phyloP scores from a whole-genome alignment of 2,888 invertebrate genomes.

The Protonemura montana region DNA sequence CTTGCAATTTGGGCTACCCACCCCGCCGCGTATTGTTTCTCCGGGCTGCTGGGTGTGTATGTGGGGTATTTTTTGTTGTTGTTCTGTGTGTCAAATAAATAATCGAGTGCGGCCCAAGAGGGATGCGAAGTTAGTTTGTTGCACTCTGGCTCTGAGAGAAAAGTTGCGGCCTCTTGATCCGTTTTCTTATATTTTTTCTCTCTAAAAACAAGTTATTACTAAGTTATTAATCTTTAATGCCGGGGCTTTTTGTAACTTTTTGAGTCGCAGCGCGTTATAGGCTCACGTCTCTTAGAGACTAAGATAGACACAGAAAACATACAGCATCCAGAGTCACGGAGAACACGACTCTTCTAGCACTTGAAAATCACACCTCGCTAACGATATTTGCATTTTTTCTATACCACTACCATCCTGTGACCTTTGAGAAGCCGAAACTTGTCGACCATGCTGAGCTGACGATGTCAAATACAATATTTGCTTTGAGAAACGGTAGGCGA shows the following conservation, averaged over 20 bases:
- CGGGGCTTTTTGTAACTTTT: background rate
- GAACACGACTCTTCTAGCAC: too few relatives aligned
- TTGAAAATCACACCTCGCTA: too few relatives aligned
- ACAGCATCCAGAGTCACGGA: too few relatives aligned
- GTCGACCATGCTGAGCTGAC: too few relatives aligned
- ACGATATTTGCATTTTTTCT: too few relatives aligned
- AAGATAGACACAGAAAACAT: too few relatives aligned
- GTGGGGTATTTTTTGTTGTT: background rate
- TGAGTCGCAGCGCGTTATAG: background rate
- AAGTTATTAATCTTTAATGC: conserved; percentile 12
- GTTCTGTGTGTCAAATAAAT: conserved; percentile 2
- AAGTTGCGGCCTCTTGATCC: background rate
- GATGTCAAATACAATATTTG: too few relatives aligned
- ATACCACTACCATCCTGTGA: too few relatives aligned
- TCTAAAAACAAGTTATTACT: conserved; percentile 4
- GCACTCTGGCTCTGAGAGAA: background rate
- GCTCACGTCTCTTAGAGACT: background rate
- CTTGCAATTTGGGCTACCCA: background rate
- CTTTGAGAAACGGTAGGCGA: too few relatives aligned
- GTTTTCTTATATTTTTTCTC: background rate
- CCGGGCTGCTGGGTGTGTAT: background rate
- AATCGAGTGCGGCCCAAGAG: background rate
- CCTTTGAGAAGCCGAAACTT: too few relatives aligned
- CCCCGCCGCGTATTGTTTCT: background rate
- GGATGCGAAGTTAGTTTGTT: background rate